Base-by-base conservation (phyloP, 2,888 invertebrate species). In the Brenthis daphne region DNA sequence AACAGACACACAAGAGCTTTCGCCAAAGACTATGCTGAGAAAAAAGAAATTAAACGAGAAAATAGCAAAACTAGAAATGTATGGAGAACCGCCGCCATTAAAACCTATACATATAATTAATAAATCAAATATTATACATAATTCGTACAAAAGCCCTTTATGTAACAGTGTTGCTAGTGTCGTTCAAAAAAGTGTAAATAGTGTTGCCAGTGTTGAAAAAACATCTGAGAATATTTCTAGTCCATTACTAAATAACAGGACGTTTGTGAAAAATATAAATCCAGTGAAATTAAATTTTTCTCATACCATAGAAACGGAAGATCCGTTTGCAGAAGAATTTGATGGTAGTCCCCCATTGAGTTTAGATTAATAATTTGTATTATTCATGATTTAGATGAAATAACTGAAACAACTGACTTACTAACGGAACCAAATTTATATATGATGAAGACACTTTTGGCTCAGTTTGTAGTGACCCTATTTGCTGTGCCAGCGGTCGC, bases 11-110 rank as follows among this genome's bases (percentile, higher is more conserved):
- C 81, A 85, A 73, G 80, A 85, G 0, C 47, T 88, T 12, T 83
- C 88, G 0, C 85, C 88, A 1, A 83, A 83, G 73, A 73, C 76
- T 0, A 73, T 88, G 57, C 68, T 80, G 48, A 81, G 88, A 54
- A 91, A 88, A 73, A 84, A 79, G 43, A 82, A 81, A 67, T 80
- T 89, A 0, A 82, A 85, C 13, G 87, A 88, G 67, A 93, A 90
- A 76, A 88, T 94, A 6, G 90, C 92, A 1, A 93, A 84, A 79
- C 79, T 95, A 64, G 88, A 88, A 81, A 85, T 85, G 77, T 94
- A 94, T 57, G 94, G 93, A 0, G 92, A 93, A 77, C 93, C 94
- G 0, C 94, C 94, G 0, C 88, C 93, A 1, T 77, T 94, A n/a
- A 89, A 91, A n/a, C 87, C 92, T 0, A 85, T 94, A 24, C 82